Evolutionary conservation across 1,140 invertebrate species (phyloP).

Genomic region (Ceratina australensis): DNA sequence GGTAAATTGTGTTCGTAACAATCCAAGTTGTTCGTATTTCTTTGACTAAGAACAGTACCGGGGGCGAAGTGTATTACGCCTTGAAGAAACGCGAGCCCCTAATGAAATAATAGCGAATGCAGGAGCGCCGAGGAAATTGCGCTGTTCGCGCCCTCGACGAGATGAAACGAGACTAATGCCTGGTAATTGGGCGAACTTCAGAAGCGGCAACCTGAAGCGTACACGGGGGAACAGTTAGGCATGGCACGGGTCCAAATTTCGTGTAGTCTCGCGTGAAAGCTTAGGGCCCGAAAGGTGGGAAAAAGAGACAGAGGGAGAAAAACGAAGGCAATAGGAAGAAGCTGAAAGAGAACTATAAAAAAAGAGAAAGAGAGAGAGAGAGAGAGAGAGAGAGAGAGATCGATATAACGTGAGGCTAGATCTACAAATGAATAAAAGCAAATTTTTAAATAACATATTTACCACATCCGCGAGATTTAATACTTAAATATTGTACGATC

Average conservation of each 20-base stretch:
- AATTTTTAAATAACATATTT: too few species aligned
- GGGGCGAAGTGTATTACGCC: not conserved
- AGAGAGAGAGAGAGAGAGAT: too few species aligned
- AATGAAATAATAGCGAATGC: constrained; percentile 40
- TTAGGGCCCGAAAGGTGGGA: not conserved
- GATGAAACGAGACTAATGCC: constrained; percentile 54
- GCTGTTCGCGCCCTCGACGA: constrained; percentile 35
- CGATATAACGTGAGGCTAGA: too few species aligned
- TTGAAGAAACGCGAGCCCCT: constrained; percentile 25
- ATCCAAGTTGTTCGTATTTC: not conserved
- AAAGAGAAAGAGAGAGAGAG: not conserved
- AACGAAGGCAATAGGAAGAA: not conserved
- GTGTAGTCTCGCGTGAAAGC: constrained; percentile 28
- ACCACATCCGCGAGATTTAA: too few species aligned
- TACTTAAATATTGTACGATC: too few species aligned
- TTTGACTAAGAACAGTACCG: not conserved
- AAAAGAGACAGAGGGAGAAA: constrained; percentile 1
- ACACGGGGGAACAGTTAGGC: constrained; percentile 50
- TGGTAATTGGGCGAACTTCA: constrained; percentile 58
- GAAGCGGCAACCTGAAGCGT: constrained; percentile 29
- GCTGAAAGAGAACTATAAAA: constrained; percentile 3
- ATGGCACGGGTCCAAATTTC: constrained; percentile 59
- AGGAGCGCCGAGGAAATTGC: constrained; percentile 30
- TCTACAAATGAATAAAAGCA: too few species aligned
- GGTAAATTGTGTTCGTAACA: not conserved